Percentiles rank a stretch among this genome's conserved stretches.
These are phyloP conservation scores for Spea bombifrons DNA, from an alignment of 2,113 vertebrate genomes.

Conservation along the genomic window DNA sequence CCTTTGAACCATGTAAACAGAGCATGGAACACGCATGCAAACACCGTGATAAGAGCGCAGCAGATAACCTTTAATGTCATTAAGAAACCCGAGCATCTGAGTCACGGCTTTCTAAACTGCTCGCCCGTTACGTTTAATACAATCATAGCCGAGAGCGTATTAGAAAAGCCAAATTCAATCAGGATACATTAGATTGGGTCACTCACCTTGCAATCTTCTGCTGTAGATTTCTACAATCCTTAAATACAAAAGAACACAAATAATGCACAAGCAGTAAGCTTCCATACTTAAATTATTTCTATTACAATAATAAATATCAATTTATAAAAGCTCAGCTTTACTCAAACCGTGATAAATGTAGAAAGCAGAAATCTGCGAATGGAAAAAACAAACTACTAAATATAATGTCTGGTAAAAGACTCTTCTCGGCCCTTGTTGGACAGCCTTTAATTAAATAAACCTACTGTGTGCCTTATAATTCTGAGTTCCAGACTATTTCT, in stretches of 20 bases:
- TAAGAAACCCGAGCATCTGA: conserved; percentile 1
- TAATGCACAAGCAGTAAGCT: too few relatives aligned
- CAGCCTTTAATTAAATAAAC: too few relatives aligned
- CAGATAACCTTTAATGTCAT: neutral
- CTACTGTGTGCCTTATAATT: too few relatives aligned
- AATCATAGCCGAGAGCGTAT: conserved; percentile 1
- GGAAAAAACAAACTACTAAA: too few relatives aligned
- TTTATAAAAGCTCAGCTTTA: too few relatives aligned
- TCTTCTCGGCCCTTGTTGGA: too few relatives aligned
- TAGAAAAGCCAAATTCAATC: conserved; percentile 10
- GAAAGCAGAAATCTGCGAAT: too few relatives aligned
- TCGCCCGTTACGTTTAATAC: neutral
- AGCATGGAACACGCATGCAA: neutral
- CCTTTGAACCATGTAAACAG: neutral
- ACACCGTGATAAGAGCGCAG: neutral
- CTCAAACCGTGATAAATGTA: too few relatives aligned
- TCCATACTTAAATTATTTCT: too few relatives aligned
- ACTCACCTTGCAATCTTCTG: conserved; percentile 90
- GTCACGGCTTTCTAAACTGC: neutral
- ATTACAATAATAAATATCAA: too few relatives aligned
- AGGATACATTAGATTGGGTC: neutral
- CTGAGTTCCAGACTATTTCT: too few relatives aligned
- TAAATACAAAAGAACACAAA: conserved; percentile 47
- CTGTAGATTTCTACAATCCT: conserved; percentile 99
- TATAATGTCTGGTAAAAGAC: too few relatives aligned